Percentiles rank a stretch among this genome's conserved stretches.
These are phyloP conservation scores for Hypomecis atomaria DNA, from an alignment of 2,888 invertebrate genomes.

Conservation along the genomic window DNA sequence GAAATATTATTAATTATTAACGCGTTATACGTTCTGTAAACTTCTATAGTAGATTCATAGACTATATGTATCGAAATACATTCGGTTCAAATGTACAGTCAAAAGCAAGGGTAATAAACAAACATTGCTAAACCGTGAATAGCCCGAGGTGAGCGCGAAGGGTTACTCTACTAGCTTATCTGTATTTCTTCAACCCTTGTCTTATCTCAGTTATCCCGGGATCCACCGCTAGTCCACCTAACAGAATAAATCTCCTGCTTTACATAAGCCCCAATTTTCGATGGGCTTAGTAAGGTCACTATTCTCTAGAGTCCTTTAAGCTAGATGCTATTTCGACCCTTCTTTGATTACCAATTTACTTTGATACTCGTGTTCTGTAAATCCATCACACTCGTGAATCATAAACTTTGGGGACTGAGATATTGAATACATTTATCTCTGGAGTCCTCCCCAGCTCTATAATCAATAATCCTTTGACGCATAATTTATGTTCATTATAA, in stretches of 20 bases:
- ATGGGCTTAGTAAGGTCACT: conserved; percentile 37
- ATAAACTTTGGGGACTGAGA: conserved; percentile 26
- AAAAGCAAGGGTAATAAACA: conserved; percentile 21
- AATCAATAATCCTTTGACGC: conserved; percentile 16
- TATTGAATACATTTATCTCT: conserved; percentile 29
- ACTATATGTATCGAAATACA: conserved; percentile 4
- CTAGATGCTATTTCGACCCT: conserved; percentile 37
- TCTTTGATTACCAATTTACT: conserved; percentile 41
- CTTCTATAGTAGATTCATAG: background rate
- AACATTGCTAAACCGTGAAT: conserved; percentile 29
- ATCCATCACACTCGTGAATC: conserved; percentile 27
- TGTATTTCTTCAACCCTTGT: conserved; percentile 35
- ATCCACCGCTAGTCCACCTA: conserved; percentile 37
- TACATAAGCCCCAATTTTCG: conserved; percentile 46
- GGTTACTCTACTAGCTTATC: conserved; percentile 29
- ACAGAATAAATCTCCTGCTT: conserved; percentile 44
- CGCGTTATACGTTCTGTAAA: too few species aligned
- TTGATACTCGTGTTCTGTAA: conserved; percentile 21
- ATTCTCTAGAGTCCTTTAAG: conserved; percentile 36
- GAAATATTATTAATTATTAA: too few species aligned
- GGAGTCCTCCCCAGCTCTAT: conserved; percentile 12
- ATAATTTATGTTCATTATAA: conserved; percentile 25
- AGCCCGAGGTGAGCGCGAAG: conserved; percentile 9
- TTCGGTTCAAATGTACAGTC: conserved; percentile 2
- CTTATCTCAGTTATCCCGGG: conserved; percentile 39